phyloP scores from a whole-genome alignment of 37 sponge, comb jelly and placozoan species.

The Lycopodina hypogea region DNA sequence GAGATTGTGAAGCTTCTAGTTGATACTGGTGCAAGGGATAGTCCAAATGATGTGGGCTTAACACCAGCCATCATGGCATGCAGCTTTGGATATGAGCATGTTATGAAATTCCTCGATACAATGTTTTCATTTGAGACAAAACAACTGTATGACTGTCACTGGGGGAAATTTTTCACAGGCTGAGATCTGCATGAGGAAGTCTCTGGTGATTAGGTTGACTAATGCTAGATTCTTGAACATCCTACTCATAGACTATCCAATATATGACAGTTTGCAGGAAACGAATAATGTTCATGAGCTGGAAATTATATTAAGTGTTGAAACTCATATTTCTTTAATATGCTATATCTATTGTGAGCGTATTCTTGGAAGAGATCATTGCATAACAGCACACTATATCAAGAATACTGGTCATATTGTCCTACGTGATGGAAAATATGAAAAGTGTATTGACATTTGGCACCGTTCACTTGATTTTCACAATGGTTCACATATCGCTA shows the following conservation, averaged over 20 bases:
- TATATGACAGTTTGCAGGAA: conserved; percentile 65
- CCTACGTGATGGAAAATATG: conserved; percentile 43
- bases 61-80: conserved; percentile 82
- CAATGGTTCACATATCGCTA: conserved; percentile 73
- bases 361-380: conserved; percentile 72
- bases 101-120: conserved; percentile 47
- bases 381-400: conserved; percentile 76
- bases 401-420: conserved; percentile 76
- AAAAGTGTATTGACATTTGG: conserved; percentile 75
- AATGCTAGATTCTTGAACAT: conserved; percentile 8
- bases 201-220: conserved; percentile 17
- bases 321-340: conserved; percentile 37
- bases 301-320: conserved; percentile 26
- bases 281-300: conserved; percentile 33
- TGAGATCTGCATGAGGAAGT: conserved; percentile 34
- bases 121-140: conserved; percentile 20
- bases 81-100: conserved; percentile 70
- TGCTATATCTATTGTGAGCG: conserved; percentile 76
- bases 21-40: conserved; percentile 74
- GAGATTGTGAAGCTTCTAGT: conserved; percentile 65
- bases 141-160: conserved; percentile 76
- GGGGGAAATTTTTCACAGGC: conserved; percentile 3
- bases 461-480: conserved; percentile 73
- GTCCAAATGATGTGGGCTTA: conserved; percentile 70
- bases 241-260: conserved; percentile 11